Evolutionary conservation across 2,113 vertebrate species (phyloP).

Genomic region (Budorcas taxicolor): DNA sequence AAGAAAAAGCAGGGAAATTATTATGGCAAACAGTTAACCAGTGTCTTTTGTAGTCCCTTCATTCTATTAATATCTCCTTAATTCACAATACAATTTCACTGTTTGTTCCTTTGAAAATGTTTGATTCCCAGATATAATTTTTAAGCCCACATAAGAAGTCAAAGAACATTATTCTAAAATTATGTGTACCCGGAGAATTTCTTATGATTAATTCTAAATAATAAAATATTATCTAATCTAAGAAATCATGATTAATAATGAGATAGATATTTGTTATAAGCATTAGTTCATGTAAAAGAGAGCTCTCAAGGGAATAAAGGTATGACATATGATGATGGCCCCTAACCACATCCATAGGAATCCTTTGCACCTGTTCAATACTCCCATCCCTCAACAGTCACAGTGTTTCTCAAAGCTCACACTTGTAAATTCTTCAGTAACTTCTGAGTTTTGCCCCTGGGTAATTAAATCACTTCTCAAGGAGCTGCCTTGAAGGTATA

Average conservation of each 20-base stretch:
- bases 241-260: not conserved
- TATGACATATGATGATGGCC: not conserved
- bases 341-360: not conserved
- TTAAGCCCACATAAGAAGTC: not conserved
- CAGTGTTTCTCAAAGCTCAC: not conserved
- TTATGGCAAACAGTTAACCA: not conserved
- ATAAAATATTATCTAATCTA: not conserved
- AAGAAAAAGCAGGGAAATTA: not conserved
- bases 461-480: not conserved
- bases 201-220: not conserved
- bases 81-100: not conserved
- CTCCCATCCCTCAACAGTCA: not conserved
- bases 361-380: not conserved
- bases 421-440: not conserved
- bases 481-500: not conserved
- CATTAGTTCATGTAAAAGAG: not conserved
- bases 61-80: not conserved
- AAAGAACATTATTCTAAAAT: not conserved
- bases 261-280: not conserved
- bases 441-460: not conserved
- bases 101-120: not conserved
- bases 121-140: not conserved
- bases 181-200: not conserved
- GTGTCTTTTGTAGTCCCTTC: not conserved
- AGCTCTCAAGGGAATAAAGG: not conserved